phyloP scores from a whole-genome alignment of 2,797 vertebrate genomes.

The Dicrostonyx torquatus region DNA sequence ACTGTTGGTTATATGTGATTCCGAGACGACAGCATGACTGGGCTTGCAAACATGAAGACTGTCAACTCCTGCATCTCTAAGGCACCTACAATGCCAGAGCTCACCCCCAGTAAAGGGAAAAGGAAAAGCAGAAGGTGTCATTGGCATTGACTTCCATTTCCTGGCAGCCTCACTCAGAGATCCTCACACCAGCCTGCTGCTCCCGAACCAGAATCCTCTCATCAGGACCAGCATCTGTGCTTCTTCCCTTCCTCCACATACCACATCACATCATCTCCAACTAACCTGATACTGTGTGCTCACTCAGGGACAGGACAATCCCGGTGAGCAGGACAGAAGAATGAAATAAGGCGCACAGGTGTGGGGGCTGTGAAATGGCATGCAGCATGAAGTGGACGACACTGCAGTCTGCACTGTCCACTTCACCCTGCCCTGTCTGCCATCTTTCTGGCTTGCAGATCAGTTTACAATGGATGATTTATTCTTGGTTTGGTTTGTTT shows the following conservation, averaged over 20 bases:
- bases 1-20: constrained; percentile 11
- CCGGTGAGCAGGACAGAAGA: background rate
- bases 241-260: constrained; percentile 4
- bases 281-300: background rate
- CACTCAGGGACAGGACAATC: background rate
- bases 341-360: background rate
- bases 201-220: background rate
- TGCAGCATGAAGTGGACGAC: background rate
- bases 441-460: background rate
- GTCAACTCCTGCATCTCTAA: background rate
- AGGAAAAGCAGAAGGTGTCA: background rate
- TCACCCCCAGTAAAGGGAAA: background rate
- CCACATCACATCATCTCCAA: background rate
- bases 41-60: background rate
- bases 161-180: background rate
- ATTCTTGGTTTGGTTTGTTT: background rate
- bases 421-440: background rate
- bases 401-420: background rate
- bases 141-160: background rate
- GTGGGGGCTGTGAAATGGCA: background rate
- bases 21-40: constrained; percentile 28
- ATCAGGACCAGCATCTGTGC: background rate
- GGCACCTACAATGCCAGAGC: background rate
- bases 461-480: background rate
- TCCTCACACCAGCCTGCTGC: background rate